Evolutionary conservation across 2,888 invertebrate species (phyloP).

Genomic region (Antheraea yamamai): DNA sequence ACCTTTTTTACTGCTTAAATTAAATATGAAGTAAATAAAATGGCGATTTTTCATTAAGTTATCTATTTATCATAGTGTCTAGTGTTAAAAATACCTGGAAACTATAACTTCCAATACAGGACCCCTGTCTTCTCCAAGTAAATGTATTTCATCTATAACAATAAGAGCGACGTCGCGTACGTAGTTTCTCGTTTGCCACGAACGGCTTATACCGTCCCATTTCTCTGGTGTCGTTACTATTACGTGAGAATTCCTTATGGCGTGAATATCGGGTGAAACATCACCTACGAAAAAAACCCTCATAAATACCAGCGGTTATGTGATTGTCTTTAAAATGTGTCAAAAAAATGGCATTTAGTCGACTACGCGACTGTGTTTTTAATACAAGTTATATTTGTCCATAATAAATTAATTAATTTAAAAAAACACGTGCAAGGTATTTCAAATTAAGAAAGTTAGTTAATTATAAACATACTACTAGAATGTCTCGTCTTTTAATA

Average conservation of each 20-base stretch:
- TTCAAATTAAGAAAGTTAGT: too few relatives aligned
- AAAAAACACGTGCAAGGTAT: too few relatives aligned
- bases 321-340: too few relatives aligned
- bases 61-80: background rate
- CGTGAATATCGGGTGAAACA: constrained; percentile 91
- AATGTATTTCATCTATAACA: constrained; percentile 99
- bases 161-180: constrained; percentile 95
- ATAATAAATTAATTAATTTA: too few relatives aligned
- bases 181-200: constrained; percentile 98
- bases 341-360: too few relatives aligned
- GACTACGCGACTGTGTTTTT: too few relatives aligned
- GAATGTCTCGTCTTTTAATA: too few relatives aligned
- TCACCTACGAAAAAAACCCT: constrained; percentile 54
- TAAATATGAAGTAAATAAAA: too few relatives aligned
- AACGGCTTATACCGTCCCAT: constrained; percentile 99
- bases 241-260: constrained; percentile 92
- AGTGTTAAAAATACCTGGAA: constrained; percentile 80
- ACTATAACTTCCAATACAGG: constrained; percentile 98
- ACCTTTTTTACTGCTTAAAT: too few relatives aligned
- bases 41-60: too few relatives aligned
- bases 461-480: too few relatives aligned
- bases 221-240: constrained; percentile 99
- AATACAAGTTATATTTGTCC: too few relatives aligned
- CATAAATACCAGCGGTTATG: background rate
- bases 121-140: constrained; percentile 94